A percentile compares a stretch with the other conserved stretches of the same genome.
Conservation (phyloP, 1,140 invertebrate species). For the Rhizoglyphus robini region DNA sequence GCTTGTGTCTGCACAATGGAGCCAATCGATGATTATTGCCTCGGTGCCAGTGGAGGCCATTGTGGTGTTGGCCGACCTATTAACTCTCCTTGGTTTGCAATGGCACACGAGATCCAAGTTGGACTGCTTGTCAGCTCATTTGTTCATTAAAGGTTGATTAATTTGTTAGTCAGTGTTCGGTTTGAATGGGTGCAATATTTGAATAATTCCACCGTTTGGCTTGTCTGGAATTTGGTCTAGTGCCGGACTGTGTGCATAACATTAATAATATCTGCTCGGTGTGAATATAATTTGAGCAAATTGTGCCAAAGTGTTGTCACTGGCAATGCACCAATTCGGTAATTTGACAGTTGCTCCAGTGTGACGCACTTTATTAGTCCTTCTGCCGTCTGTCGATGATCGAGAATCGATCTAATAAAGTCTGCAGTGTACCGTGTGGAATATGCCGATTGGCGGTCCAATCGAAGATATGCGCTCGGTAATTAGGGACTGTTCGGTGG, state of each 20-base stretch:
- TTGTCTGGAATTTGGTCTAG: not conserved
- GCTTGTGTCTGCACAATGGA: not conserved
- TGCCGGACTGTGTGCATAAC: not conserved
- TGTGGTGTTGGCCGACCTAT: not conserved
- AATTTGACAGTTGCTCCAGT: not conserved
- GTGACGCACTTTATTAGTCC: too few species aligned
- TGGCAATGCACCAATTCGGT: not conserved
- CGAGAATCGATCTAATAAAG: not conserved
- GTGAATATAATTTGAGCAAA: not conserved
- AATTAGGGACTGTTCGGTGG: too few species aligned
- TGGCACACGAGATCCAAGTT: not conserved
- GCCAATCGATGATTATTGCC: constrained; percentile 11
- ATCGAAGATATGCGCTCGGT: not conserved
- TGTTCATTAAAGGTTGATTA: constrained; percentile 13
- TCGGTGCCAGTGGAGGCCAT: not conserved
- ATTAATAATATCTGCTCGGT: not conserved
- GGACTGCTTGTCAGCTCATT: not conserved
- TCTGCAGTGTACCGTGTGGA: not conserved
- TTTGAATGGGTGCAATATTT: not conserved
- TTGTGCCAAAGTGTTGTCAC: not conserved
- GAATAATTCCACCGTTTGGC: constrained; percentile 5
- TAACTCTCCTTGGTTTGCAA: not conserved
- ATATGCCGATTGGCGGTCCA: not conserved
- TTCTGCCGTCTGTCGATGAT: too few species aligned
- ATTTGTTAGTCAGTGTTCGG: not conserved